Evolutionary conservation across 2,113 vertebrate genomes (phyloP).

Genomic region (Rhinolophus sinicus): DNA sequence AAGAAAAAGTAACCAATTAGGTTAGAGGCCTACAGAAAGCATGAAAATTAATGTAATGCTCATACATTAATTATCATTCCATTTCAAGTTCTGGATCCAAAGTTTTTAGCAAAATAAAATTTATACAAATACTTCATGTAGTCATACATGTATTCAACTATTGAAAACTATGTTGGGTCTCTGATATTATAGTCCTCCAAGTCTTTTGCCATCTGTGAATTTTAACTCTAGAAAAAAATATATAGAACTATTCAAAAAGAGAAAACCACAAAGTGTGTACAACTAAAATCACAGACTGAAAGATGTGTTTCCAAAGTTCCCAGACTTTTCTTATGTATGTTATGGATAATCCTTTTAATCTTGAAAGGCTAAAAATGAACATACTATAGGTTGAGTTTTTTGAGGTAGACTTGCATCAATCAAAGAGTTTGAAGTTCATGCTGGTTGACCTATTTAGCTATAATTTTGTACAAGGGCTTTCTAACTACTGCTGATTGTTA

Average conservation of each 20-base stretch:
- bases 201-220: background rate
- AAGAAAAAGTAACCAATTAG: background rate
- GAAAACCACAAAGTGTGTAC: background rate
- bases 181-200: background rate
- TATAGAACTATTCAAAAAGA: background rate
- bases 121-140: background rate
- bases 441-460: slow-evolving; percentile 5
- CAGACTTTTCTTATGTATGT: background rate
- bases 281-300: background rate
- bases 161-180: background rate
- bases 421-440: background rate
- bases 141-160: background rate
- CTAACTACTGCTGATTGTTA: slow-evolving; percentile 17
- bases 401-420: slow-evolving; percentile 1
- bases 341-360: background rate
- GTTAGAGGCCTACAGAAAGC: background rate
- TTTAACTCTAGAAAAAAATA: background rate
- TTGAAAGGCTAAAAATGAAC: background rate
- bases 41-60: background rate
- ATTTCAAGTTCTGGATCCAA: background rate
- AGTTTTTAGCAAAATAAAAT: background rate
- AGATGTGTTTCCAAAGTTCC: background rate
- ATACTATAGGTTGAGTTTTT: background rate
- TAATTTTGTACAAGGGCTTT: background rate
- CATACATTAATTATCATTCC: background rate